These are phyloP conservation scores for Tauraco erythrolophus DNA, from an alignment of 2,113 vertebrate genomes.

Conservation along the genomic window DNA sequence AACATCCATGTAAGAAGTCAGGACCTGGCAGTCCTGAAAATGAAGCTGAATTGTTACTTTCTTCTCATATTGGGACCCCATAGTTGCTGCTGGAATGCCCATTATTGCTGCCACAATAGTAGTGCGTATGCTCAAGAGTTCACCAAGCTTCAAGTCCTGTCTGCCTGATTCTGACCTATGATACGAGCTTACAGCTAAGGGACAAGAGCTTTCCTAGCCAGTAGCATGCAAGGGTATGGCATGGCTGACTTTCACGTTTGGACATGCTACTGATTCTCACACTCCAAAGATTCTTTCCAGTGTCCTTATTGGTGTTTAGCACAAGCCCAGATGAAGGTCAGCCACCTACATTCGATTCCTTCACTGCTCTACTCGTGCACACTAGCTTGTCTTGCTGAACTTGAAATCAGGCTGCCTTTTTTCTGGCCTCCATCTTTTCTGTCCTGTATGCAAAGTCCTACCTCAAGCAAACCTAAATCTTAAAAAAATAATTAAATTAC, in stretches of 20 bases:
- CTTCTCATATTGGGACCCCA: background rate
- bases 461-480: background rate
- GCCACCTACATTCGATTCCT: background rate
- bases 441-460: background rate
- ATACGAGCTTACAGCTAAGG: background rate
- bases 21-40: background rate
- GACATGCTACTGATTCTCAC: background rate
- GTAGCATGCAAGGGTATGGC: background rate
- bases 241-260: background rate
- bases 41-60: background rate
- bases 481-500: background rate
- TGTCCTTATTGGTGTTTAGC: background rate
- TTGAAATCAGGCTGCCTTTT: background rate
- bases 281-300: background rate
- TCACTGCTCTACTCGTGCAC: background rate
- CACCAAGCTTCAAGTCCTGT: background rate
- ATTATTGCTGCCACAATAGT: background rate
- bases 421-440: background rate
- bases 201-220: background rate
- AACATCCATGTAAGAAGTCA: background rate
- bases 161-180: background rate
- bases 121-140: background rate
- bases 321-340: background rate
- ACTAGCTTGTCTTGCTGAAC: background rate
- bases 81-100: background rate